A percentile compares a stretch with the other conserved stretches of the same genome.
Evolutionary conservation across 2,113 vertebrate species (phyloP).

Genomic region (Arothron firmamentum): DNA sequence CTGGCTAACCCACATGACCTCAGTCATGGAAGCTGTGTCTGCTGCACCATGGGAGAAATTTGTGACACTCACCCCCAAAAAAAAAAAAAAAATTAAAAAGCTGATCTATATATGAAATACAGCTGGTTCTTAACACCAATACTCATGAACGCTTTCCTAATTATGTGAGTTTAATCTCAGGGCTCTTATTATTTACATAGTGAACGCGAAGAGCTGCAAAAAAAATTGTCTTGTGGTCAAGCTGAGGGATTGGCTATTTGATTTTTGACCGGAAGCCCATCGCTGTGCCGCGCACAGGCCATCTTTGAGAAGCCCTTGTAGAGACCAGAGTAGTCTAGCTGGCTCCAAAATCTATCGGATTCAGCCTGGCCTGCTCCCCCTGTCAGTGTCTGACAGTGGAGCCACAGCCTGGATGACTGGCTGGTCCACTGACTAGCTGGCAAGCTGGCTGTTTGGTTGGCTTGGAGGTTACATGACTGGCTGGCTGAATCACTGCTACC

Average conservation of each 20-base stretch:
- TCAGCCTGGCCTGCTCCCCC: constrained; percentile 59
- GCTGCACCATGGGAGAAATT: constrained; percentile 37
- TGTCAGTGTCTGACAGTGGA: constrained; percentile 55
- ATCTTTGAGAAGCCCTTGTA: constrained; percentile 61
- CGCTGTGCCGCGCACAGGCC: constrained; percentile 54
- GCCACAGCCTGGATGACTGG: constrained; percentile 54
- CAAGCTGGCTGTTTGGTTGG: constrained; percentile 49
- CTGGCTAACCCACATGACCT: constrained; percentile 46
- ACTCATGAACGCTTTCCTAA: too few species aligned
- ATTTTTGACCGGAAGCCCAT: constrained; percentile 55
- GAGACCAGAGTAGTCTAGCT: constrained; percentile 65
- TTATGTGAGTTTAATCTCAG: constrained; percentile 9
- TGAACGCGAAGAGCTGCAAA: constrained; percentile 42
- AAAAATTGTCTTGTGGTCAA: constrained; percentile 65
- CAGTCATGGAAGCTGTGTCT: constrained; percentile 38
- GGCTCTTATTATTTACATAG: constrained; percentile 33
- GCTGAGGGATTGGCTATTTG: constrained; percentile 55
- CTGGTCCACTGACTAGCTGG: constrained; percentile 56
- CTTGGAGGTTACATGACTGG: constrained; percentile 48
- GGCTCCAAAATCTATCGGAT: constrained; percentile 58
- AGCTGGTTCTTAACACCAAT: too few species aligned
- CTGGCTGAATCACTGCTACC: constrained; percentile 51
- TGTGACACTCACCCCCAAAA: constrained; percentile 30
- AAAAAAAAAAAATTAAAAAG: too few species aligned
- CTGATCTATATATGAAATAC: too few species aligned